A percentile compares a stretch with the other conserved stretches of the same genome.
phyloP scores from a whole-genome alignment of 2,113 vertebrate genomes.

The Trogon melanurus region DNA sequence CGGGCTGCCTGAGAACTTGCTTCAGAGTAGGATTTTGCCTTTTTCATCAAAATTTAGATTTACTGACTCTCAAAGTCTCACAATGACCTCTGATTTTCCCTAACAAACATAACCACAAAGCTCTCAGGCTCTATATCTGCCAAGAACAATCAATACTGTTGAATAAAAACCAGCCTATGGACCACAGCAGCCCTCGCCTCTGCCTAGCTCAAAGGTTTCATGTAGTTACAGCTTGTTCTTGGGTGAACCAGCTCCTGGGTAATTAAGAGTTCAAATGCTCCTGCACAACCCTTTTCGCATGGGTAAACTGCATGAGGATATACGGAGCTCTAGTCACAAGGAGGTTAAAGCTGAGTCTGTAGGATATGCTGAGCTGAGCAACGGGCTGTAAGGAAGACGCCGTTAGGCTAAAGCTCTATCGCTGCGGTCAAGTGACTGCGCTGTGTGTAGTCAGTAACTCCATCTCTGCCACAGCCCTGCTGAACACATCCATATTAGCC shows the following conservation, averaged over 20 bases:
- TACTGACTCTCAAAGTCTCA: conserved; percentile 24
- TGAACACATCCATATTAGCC: not conserved
- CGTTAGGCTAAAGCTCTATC: not conserved
- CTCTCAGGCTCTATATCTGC: not conserved
- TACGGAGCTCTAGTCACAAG: not conserved
- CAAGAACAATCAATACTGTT: conserved; percentile 33
- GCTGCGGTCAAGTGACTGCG: not conserved
- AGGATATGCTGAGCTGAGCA: not conserved
- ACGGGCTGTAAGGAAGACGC: not conserved
- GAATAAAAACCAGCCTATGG: conserved; percentile 7
- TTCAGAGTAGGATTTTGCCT: conserved; percentile 19
- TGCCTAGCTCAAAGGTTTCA: not conserved
- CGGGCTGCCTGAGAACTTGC: not conserved
- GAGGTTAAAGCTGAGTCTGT: not conserved
- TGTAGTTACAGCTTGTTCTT: conserved; percentile 18
- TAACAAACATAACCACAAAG: conserved; percentile 33
- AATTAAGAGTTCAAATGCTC: not conserved
- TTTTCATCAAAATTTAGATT: conserved; percentile 52
- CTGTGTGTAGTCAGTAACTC: conserved; percentile 3
- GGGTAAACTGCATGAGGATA: not conserved
- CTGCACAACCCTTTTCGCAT: not conserved
- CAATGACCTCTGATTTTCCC: conserved; percentile 38
- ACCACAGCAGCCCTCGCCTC: not conserved
- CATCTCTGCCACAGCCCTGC: not conserved
- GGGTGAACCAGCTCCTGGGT: not conserved